These are phyloP conservation scores for Rhabdomys dilectus DNA, from an alignment of 2,113 vertebrate genomes.

Conservation along the genomic window DNA sequence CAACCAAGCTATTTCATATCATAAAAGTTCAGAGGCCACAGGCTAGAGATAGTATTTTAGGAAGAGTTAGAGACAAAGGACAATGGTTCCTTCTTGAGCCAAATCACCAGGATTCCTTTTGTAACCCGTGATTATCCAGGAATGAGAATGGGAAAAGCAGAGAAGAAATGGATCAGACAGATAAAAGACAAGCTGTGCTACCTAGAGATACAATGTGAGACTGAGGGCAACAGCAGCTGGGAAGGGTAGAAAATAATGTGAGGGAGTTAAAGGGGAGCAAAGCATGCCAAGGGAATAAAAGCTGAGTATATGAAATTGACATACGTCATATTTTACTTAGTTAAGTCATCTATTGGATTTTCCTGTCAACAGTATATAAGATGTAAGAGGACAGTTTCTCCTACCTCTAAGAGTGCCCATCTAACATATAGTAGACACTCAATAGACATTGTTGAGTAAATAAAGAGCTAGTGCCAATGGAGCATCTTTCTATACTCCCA, in stretches of 20 bases:
- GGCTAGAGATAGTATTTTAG: constrained; percentile 10
- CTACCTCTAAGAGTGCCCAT: neutral
- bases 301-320: neutral
- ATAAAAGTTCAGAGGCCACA: neutral
- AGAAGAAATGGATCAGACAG: neutral
- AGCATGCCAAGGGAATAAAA: neutral
- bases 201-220: neutral
- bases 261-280: neutral
- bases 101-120: constrained; percentile 37
- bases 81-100: constrained; percentile 4
- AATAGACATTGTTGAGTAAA: constrained; percentile 12
- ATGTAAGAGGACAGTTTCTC: constrained; percentile 24
- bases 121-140: constrained; percentile 36
- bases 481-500: neutral
- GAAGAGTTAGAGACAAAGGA: neutral
- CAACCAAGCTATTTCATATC: constrained; percentile 27
- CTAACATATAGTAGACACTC: neutral
- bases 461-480: constrained; percentile 29
- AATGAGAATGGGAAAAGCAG: neutral
- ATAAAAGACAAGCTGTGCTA: constrained; percentile 10
- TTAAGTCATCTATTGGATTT: constrained; percentile 33
- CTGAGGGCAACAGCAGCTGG: neutral
- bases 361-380: neutral
- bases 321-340: constrained; percentile 21
- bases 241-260: neutral